Percentiles rank a stretch among this genome's conserved stretches.
phyloP scores from a whole-genome alignment of 2,113 vertebrate genomes.

The Desmodus rotundus region DNA sequence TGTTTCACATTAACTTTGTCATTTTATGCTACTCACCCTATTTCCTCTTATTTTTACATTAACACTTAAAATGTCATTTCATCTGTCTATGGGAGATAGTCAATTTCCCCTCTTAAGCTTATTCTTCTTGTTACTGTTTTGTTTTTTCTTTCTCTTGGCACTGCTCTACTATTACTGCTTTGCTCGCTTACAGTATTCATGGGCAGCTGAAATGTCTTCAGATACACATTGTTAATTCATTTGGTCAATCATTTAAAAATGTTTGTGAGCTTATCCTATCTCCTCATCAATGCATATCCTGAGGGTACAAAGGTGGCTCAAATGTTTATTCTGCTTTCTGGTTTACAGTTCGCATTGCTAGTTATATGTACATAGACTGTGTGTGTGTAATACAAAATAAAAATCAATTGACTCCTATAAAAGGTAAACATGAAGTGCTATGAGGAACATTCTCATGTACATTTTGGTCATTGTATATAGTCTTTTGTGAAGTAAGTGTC shows the following conservation, averaged over 20 bases:
- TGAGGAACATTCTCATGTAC: not conserved
- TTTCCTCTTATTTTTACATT: conserved; percentile 37
- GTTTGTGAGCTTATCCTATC: not conserved
- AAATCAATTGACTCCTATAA: not conserved
- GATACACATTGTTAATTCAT: not conserved
- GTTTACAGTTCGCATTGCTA: not conserved
- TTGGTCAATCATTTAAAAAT: not conserved
- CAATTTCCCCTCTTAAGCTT: not conserved
- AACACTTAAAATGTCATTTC: not conserved
- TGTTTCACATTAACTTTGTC: conserved; percentile 6
- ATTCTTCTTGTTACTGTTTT: not conserved
- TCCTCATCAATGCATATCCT: not conserved
- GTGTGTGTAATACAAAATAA: not conserved
- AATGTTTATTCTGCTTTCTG: not conserved
- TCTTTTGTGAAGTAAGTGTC: not conserved
- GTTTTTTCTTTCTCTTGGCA: not conserved
- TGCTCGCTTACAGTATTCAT: not conserved
- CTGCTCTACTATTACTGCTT: not conserved
- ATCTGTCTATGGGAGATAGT: not conserved
- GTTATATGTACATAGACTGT: not conserved
- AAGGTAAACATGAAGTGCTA: not conserved
- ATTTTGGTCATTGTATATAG: not conserved
- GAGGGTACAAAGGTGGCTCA: not conserved
- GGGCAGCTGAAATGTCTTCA: not conserved
- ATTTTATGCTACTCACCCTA: not conserved